phyloP scores from a whole-genome alignment of 2,113 vertebrate genomes.

The Psittacara wagleri region DNA sequence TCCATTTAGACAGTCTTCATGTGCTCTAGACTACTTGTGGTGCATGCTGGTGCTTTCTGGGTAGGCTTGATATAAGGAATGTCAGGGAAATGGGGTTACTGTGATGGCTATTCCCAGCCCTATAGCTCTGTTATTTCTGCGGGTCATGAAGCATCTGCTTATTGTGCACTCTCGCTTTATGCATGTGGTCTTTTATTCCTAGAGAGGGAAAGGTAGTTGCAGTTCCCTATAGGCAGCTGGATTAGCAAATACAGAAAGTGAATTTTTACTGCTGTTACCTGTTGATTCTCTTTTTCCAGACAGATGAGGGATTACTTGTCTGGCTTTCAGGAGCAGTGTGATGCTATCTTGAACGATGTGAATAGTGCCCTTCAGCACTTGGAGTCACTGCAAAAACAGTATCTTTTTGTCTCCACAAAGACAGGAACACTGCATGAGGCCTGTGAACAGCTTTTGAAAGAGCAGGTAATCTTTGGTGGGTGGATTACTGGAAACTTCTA shows the following conservation, averaged over 20 bases:
- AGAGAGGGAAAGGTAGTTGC: not conserved
- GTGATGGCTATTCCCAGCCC: not conserved
- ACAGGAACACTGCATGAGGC: slow-evolving; percentile 94
- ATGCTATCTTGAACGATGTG: slow-evolving; percentile 90
- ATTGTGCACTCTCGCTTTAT: not conserved
- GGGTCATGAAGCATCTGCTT: not conserved
- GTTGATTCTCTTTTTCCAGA: slow-evolving; percentile 77
- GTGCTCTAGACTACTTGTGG: not conserved
- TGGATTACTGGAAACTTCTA: not conserved
- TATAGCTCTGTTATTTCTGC: not conserved
- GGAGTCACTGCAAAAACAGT: slow-evolving; percentile 94
- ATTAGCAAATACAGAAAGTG: not conserved
- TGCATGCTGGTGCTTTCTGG: not conserved
- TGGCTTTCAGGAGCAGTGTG: slow-evolving; percentile 95
- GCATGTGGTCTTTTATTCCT: not conserved
- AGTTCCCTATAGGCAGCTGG: slow-evolving; percentile 8
- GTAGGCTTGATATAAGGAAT: not conserved
- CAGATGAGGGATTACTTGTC: slow-evolving; percentile 89
- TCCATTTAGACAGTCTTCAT: not conserved
- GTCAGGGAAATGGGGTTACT: not conserved
- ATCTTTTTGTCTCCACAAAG: slow-evolving; percentile 96
- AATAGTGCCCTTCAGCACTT: slow-evolving; percentile 89
- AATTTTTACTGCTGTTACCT: slow-evolving; percentile 59
- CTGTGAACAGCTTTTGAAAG: slow-evolving; percentile 95
- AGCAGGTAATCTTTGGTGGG: slow-evolving; percentile 82